Evolutionary conservation across 2,113 vertebrate genomes (phyloP).

Genomic region (Macaca nemestrina): DNA sequence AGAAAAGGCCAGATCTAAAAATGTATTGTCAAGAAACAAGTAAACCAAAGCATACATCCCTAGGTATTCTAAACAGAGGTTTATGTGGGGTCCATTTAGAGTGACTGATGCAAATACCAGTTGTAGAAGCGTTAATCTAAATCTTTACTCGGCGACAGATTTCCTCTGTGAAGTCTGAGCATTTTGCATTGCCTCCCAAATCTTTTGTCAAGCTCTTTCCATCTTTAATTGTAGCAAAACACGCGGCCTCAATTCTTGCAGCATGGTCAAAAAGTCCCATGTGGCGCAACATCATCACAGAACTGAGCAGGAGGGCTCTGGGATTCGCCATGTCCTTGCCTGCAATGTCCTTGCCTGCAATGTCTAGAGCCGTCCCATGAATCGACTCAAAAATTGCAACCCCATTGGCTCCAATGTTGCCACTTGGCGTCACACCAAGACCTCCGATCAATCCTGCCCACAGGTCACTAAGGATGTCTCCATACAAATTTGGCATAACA

Average conservation of each 20-base stretch:
- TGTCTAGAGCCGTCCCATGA: conserved; percentile 96
- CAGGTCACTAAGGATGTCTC: conserved; percentile 97
- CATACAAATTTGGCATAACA: conserved; percentile 98
- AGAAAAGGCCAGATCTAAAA: conserved; percentile 72
- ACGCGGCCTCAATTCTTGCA: conserved; percentile 90
- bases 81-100: neutral
- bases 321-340: conserved; percentile 97
- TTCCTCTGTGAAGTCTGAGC: conserved; percentile 94
- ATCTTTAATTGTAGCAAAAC: conserved; percentile 93
- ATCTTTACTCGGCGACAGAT: conserved; percentile 93
- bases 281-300: conserved; percentile 97
- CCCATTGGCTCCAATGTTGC: conserved; percentile 96
- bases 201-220: conserved; percentile 95
- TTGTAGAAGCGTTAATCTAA: conserved; percentile 67
- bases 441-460: conserved; percentile 97
- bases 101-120: neutral
- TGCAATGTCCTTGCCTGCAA: conserved; percentile 93
- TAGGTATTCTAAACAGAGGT: neutral
- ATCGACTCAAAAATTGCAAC: conserved; percentile 98
- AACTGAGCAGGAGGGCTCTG: conserved; percentile 94
- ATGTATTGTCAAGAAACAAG: conserved; percentile 59
- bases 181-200: conserved; percentile 94
- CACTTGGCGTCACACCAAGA: conserved; percentile 97
- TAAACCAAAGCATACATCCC: conserved; percentile 30
- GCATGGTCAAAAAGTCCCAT: conserved; percentile 91